A percentile compares a stretch with the other conserved stretches of the same genome.
Conservation (phyloP, 1,140 invertebrate species). For the Drosophila kikkawai region DNA sequence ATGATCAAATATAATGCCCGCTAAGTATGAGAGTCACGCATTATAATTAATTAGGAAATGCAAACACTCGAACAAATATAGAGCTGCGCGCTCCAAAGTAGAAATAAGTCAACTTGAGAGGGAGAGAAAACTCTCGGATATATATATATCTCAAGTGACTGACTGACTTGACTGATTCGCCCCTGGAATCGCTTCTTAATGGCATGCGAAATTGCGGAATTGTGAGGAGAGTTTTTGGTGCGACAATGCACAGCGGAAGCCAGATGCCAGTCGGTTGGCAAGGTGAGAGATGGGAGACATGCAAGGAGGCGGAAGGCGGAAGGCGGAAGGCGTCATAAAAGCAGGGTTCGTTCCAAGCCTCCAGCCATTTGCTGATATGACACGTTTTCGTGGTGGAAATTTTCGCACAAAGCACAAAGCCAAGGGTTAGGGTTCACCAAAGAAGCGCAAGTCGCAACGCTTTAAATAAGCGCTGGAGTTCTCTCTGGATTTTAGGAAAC, state of each 20-base stretch:
- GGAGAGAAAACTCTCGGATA: not conserved
- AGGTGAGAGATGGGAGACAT: not conserved
- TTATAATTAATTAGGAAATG: slow-evolving; percentile 79
- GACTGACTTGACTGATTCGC: slow-evolving; percentile 18
- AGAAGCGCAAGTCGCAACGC: not conserved
- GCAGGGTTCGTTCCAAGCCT: slow-evolving; percentile 10
- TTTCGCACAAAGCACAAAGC: slow-evolving; percentile 12
- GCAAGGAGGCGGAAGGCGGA: not conserved
- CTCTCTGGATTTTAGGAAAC: not conserved
- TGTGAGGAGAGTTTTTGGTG: slow-evolving; percentile 13
- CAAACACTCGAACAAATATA: slow-evolving; percentile 71
- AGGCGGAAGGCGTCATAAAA: slow-evolving; percentile 13
- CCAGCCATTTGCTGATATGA: slow-evolving; percentile 23
- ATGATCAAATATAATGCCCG: slow-evolving; percentile 42
- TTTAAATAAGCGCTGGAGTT: not conserved
- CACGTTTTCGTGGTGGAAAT: slow-evolving; percentile 19
- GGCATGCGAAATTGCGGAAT: slow-evolving; percentile 18
- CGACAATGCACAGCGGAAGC: slow-evolving; percentile 15
- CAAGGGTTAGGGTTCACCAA: slow-evolving; percentile 18
- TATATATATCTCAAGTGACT: slow-evolving; percentile 4
- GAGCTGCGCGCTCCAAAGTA: slow-evolving; percentile 1
- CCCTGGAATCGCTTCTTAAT: slow-evolving; percentile 17
- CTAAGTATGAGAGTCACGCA: slow-evolving; percentile 73
- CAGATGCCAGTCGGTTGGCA: slow-evolving; percentile 9
- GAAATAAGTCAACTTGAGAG: not conserved